Evolutionary conservation across 2,113 vertebrate genomes (phyloP).

Genomic region (Tupaia tana): DNA sequence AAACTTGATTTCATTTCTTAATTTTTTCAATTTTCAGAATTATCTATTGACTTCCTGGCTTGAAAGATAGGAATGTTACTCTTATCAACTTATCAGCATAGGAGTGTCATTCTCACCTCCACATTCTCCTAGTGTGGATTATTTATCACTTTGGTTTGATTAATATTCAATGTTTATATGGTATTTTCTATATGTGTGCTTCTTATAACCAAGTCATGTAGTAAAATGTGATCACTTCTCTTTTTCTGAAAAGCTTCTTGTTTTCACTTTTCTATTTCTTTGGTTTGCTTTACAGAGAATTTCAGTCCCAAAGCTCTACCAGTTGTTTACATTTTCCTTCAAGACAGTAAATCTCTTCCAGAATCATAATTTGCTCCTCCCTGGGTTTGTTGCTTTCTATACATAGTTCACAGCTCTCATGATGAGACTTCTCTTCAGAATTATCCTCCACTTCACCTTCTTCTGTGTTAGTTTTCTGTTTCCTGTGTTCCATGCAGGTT

Average conservation of each 20-base stretch:
- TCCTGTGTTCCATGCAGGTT: not conserved
- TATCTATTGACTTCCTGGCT: not conserved
- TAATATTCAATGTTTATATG: not conserved
- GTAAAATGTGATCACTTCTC: not conserved
- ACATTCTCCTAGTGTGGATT: not conserved
- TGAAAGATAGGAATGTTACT: not conserved
- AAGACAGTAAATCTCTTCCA: not conserved
- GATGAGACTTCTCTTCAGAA: not conserved
- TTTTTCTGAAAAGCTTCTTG: not conserved
- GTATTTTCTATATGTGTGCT: not conserved
- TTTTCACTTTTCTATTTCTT: not conserved
- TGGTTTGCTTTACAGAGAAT: not conserved
- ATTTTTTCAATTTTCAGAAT: not conserved
- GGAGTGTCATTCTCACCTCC: not conserved
- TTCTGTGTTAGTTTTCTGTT: not conserved
- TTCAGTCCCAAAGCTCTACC: not conserved
- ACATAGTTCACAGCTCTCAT: not conserved
- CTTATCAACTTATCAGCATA: not conserved
- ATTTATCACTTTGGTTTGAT: constrained; percentile 27
- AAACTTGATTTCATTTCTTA: not conserved
- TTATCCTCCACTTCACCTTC: not conserved
- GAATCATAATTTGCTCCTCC: not conserved
- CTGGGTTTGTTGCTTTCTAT: not conserved
- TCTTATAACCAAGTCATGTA: not conserved
- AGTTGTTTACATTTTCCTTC: constrained; percentile 15